Conservation (phyloP, 30 jellyfish, hydroid and myxozoan species). For the Pseudorhiza aurosa region DNA sequence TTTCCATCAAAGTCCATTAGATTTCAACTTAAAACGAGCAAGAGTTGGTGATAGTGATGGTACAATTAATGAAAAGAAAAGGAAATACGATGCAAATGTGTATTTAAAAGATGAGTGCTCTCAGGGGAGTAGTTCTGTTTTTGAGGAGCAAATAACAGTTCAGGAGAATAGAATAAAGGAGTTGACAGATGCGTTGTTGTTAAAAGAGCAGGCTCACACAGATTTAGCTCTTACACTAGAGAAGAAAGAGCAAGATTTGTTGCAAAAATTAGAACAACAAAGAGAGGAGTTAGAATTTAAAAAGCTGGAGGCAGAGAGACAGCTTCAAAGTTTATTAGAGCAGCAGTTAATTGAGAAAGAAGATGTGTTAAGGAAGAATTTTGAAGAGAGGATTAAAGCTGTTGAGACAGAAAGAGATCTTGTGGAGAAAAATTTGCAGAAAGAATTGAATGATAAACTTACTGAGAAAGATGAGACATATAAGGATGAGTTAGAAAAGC, state of each 20-base stretch:
- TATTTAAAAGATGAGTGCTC: neutral
- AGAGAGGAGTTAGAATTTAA: conserved; percentile 67
- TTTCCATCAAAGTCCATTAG: conserved; percentile 51
- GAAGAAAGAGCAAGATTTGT: conserved; percentile 69
- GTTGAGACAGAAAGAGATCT: conserved; percentile 66
- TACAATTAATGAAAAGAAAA: neutral
- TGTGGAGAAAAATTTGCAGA: conserved; percentile 78
- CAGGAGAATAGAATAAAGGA: conserved; percentile 70
- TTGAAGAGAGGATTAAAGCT: conserved; percentile 66
- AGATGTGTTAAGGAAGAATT: conserved; percentile 44
- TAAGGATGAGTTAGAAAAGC: conserved; percentile 82
- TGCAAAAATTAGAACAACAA: conserved; percentile 62
- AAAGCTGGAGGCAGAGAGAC: conserved; percentile 68
- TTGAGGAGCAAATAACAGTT: conserved; percentile 69
- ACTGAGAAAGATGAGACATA: conserved; percentile 80
- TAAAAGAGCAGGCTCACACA: conserved; percentile 64
- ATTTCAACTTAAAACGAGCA: conserved; percentile 6
- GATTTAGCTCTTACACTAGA: conserved; percentile 59
- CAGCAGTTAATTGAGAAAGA: conserved; percentile 82
- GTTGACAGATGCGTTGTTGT: conserved; percentile 31
- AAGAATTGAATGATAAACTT: conserved; percentile 66
- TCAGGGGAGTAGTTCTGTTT: neutral
- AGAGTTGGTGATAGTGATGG: conserved; percentile 4
- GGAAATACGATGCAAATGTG: neutral
- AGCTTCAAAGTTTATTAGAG: conserved; percentile 61